phyloP scores from a whole-genome alignment of 2,888 invertebrate genomes.

The Drosophila flavopinicola region DNA sequence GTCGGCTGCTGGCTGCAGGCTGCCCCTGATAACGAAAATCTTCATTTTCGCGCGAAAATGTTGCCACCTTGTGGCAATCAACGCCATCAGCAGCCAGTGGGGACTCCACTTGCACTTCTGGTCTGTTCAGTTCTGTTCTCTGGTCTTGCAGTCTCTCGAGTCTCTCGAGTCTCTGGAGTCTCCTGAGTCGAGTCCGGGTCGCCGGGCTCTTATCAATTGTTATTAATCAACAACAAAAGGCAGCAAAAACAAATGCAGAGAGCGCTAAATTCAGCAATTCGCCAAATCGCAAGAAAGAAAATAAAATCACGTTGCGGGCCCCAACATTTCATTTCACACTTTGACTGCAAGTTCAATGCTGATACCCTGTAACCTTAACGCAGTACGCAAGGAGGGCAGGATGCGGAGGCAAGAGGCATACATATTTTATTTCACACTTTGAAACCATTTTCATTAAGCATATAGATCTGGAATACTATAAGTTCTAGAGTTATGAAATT shows the following conservation, averaged over 20 bases:
- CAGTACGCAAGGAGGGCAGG: no score
- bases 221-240: slow-evolving; percentile 79
- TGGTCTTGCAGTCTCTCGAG: slow-evolving; percentile 10
- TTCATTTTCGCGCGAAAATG: slow-evolving; percentile 78
- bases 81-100: slow-evolving; percentile 67
- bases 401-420: no score
- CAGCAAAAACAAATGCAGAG: slow-evolving; percentile 67
- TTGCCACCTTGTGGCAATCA: slow-evolving; percentile 75
- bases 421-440: no score
- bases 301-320: slow-evolving; percentile 39
- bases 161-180: background rate
- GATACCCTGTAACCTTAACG: slow-evolving; percentile 12
- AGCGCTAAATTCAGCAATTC: slow-evolving; percentile 69
- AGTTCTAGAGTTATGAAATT: no score
- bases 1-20: slow-evolving; percentile 20
- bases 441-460: no score
- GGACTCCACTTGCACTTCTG: slow-evolving; percentile 18
- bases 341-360: slow-evolving; percentile 23
- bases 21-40: slow-evolving; percentile 71
- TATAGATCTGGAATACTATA: no score
- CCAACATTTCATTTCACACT: slow-evolving; percentile 74
- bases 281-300: slow-evolving; percentile 30
- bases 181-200: background rate
- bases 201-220: slow-evolving; percentile 75
- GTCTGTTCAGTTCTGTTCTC: no score